Evolutionary conservation across 2,888 invertebrate genomes (phyloP).

Genomic region (Alcis repandata): DNA sequence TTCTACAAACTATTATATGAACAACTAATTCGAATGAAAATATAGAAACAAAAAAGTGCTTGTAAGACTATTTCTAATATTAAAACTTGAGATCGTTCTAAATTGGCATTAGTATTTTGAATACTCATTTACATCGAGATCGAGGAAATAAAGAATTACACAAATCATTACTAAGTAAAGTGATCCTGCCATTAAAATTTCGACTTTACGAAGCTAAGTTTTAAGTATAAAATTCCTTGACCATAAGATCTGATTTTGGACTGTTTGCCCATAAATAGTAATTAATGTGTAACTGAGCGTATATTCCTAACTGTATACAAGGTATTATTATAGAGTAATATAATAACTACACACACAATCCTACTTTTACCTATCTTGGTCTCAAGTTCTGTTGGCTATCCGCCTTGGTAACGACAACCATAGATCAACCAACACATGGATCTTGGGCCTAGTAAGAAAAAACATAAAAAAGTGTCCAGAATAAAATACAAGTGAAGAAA

Average conservation of each 20-base stretch:
- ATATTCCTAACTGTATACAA: slow-evolving; percentile 5
- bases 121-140: background rate
- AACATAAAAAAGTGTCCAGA: too few species aligned
- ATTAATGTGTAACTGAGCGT: background rate
- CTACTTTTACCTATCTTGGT: slow-evolving; percentile 45
- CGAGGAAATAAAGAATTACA: background rate
- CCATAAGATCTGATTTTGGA: background rate
- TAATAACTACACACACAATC: slow-evolving; percentile 18
- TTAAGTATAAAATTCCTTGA: background rate
- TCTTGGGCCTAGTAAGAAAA: background rate
- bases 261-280: background rate
- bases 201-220: background rate
- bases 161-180: too few species aligned
- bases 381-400: slow-evolving; percentile 40
- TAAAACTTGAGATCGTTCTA: background rate
- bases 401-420: slow-evolving; percentile 27
- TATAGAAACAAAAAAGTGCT: background rate
- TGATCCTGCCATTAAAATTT: background rate
- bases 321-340: background rate
- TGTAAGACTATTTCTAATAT: background rate
- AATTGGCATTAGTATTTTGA: background rate
- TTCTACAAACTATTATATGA: background rate
- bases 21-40: background rate
- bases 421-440: slow-evolving; percentile 5
- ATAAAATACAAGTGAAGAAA: too few species aligned